Percentiles rank a stretch among this genome's conserved stretches.
phyloP scores from a whole-genome alignment of 2,113 vertebrate genomes.

The Ceuthmochares aereus region DNA sequence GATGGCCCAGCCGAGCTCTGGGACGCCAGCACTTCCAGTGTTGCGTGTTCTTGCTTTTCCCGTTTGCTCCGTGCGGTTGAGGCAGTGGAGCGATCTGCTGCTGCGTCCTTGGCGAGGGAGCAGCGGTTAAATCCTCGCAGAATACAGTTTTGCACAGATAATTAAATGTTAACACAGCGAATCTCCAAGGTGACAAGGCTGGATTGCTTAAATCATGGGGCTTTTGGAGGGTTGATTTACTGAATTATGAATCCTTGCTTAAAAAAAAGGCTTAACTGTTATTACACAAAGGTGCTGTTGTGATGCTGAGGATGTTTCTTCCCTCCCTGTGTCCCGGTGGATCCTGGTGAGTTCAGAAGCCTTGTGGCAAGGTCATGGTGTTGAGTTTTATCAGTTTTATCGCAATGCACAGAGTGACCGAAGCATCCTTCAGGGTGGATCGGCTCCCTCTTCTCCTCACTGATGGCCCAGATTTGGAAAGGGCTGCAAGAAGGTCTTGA shows the following conservation, averaged over 20 bases:
- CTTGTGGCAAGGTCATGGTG: not conserved
- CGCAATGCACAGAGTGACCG: rapidly evolving
- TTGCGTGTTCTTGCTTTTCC: not conserved
- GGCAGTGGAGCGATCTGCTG: not conserved
- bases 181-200: not conserved
- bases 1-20: rapidly evolving
- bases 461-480: not conserved
- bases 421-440: not conserved
- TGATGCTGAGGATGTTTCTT: not conserved
- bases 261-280: not conserved
- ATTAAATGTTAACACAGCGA: not conserved
- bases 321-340: not conserved
- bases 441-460: not conserved
- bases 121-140: not conserved
- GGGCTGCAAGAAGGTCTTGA: not conserved
- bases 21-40: rapidly evolving
- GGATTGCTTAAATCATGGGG: not conserved
- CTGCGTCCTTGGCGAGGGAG: not conserved
- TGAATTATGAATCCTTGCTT: not conserved
- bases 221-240: not conserved
- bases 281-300: rapidly evolving
- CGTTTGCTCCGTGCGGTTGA: not conserved
- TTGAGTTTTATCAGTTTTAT: rapidly evolving
- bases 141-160: rapidly evolving
- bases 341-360: not conserved